Evolutionary conservation across 2,113 vertebrate genomes (phyloP), one percentile per base, ranked within the genome.

Genomic region (Casuarius casuarius): DNA sequence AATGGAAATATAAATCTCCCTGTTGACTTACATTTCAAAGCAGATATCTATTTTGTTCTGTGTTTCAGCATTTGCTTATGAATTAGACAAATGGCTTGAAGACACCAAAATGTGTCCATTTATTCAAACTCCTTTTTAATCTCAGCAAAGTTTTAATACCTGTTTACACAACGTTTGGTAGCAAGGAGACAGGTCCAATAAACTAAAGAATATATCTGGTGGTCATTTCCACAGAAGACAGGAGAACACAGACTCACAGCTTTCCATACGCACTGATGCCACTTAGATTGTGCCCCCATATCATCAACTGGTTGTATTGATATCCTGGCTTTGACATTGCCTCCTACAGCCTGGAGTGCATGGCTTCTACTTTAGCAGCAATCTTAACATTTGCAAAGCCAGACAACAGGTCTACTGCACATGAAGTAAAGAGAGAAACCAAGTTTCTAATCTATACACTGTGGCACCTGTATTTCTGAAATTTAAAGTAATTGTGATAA

Each of bases 141-240:
- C 17, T 44, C 38, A 51, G 21, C 6, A 20, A 44, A 23, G 8
- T 70, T 94, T 71, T 67, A 74, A 71, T 48, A 42, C 87, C 13
- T 42, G 33, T 76, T 78, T 73, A 23, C 33, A 21, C 15, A 38
- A 33, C 56, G 76, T 78, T 76, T 87, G 31, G 26, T 66, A 76
- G 16, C 1, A 2, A 48, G 18, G 59, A 15, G n/a, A 73, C 6
- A 20, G 17, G 25, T 42, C 44, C 65, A 26, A 67, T 44, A 25
- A 44, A 70, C 6, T 74, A n/a, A 51, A 81, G 33, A 73, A 81
- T 14, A 2, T 13, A 91, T 52, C 84, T 78, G 12, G 22, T 0
- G 1, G 16, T 54, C 56, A 46, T 28, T 76, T 68, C 38, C 0
- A 0, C 9, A 58, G 40, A 75, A 72, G 25, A 28, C 1, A 3